These are phyloP conservation scores for Volucella inanis DNA, from an alignment of 2,888 invertebrate species.

Conservation along the genomic window DNA sequence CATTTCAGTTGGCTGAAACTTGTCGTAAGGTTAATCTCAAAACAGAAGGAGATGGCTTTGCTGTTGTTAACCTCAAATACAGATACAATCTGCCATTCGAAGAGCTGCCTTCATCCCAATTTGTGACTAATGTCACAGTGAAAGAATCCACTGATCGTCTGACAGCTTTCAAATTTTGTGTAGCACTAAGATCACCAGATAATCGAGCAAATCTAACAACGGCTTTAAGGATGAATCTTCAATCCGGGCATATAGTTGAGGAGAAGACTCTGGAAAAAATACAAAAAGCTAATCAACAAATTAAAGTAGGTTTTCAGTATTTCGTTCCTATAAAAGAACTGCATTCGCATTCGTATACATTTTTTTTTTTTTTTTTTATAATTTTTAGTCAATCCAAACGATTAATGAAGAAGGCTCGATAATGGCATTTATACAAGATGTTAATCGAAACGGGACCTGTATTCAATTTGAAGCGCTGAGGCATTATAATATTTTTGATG, in stretches of 20 bases:
- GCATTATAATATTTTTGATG: background rate
- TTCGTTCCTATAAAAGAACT: background rate
- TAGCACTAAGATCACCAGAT: background rate
- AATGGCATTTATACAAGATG: background rate
- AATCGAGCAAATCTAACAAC: background rate
- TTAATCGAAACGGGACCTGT: background rate
- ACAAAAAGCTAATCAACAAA: background rate
- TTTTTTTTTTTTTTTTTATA: background rate
- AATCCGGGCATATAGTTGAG: constrained; percentile 4
- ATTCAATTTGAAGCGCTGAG: background rate
- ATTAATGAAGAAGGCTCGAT: constrained; percentile 9
- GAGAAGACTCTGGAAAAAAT: constrained; percentile 6
- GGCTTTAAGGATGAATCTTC: constrained; percentile 19
- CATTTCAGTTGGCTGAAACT: constrained; percentile 7
- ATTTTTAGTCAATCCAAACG: background rate
- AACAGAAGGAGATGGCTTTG: constrained; percentile 25
- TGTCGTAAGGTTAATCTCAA: constrained; percentile 10
- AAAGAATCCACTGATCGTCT: background rate
- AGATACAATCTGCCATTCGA: constrained; percentile 13
- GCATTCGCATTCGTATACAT: background rate
- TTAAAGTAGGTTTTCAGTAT: background rate
- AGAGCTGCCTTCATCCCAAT: background rate
- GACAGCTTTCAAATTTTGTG: constrained; percentile 4
- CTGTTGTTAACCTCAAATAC: constrained; percentile 12
- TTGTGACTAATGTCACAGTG: constrained; percentile 1